phyloP scores from a whole-genome alignment of 1,140 invertebrate genomes.

The Lethocerus indicus region DNA sequence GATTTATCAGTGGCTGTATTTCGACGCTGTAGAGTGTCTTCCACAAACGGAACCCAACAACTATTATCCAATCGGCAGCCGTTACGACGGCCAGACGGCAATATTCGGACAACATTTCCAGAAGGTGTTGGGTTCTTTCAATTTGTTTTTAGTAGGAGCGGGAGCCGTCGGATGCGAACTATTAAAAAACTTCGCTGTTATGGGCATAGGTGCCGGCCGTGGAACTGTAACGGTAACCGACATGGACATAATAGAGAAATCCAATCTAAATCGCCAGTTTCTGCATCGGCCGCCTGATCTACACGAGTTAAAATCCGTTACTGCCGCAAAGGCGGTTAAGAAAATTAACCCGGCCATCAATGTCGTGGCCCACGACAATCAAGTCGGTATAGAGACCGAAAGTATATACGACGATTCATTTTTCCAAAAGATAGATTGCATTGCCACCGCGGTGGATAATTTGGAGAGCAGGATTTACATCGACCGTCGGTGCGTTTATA shows the following conservation, averaged over 20 bases:
- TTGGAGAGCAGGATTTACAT: constrained; percentile 95
- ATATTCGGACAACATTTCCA: constrained; percentile 89
- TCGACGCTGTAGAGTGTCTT: constrained; percentile 90
- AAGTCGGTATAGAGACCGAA: constrained; percentile 91
- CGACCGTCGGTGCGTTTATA: constrained; percentile 95
- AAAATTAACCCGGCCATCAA: constrained; percentile 86
- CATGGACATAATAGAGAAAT: constrained; percentile 53
- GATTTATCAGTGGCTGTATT: too few relatives aligned
- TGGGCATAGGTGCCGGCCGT: constrained; percentile 38
- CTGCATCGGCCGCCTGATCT: constrained; percentile 40
- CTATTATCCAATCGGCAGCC: constrained; percentile 45
- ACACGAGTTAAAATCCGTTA: constrained; percentile 35
- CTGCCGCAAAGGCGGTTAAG: constrained; percentile 50
- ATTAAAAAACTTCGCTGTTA: constrained; percentile 51
- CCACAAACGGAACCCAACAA: constrained; percentile 43
- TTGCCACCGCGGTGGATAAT: constrained; percentile 96
- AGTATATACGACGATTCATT: constrained; percentile 87
- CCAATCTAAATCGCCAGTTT: constrained; percentile 53
- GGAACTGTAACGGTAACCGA: constrained; percentile 39
- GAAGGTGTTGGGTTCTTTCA: constrained; percentile 51
- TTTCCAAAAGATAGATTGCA: constrained; percentile 83
- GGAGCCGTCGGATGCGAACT: constrained; percentile 52
- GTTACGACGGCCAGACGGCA: constrained; percentile 87
- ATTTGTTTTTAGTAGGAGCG: constrained; percentile 79
- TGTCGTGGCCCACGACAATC: constrained; percentile 76